Percentiles rank a stretch among this genome's conserved stretches.
Evolutionary conservation across 2,888 invertebrate species (phyloP).

Genomic region (Uropetala carovei): DNA sequence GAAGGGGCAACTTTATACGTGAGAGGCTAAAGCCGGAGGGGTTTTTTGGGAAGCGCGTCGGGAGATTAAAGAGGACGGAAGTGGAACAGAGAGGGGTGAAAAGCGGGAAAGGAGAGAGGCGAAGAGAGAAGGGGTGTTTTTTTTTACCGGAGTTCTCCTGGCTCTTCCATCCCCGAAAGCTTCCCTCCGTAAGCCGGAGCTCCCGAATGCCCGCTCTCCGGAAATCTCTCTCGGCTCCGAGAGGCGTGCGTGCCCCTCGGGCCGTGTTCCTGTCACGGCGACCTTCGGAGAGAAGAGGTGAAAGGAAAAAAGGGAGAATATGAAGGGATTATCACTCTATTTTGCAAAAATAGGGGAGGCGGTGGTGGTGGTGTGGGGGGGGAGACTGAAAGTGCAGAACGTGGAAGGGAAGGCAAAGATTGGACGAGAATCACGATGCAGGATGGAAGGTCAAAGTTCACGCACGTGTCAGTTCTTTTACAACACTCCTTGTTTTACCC

Average conservation of each 20-base stretch:
- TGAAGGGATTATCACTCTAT: slow-evolving; percentile 42
- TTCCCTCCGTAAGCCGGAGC: not conserved
- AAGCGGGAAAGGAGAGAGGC: not conserved
- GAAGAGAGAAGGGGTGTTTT: not conserved
- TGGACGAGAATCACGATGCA: slow-evolving; percentile 9
- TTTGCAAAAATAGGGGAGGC: not conserved
- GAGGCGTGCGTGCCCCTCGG: not conserved
- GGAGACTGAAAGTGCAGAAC: not conserved
- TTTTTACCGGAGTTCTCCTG: not conserved
- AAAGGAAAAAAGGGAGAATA: not conserved
- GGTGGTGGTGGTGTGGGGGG: not conserved
- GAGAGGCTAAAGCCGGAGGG: not conserved
- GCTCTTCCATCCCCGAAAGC: not conserved
- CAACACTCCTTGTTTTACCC: no score
- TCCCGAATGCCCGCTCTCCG: slow-evolving; percentile 12
- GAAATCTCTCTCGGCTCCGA: slow-evolving; percentile 13
- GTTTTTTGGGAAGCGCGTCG: not conserved
- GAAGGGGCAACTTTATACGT: not conserved
- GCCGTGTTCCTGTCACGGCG: not conserved
- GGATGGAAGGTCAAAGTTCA: not conserved
- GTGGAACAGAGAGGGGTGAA: not conserved
- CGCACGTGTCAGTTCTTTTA: not conserved
- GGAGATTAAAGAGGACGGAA: not conserved
- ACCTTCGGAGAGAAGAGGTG: not conserved
- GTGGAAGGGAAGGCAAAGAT: not conserved